phyloP scores from a whole-genome alignment of 2,113 vertebrate genomes.

The Burhinus oedicnemus region DNA sequence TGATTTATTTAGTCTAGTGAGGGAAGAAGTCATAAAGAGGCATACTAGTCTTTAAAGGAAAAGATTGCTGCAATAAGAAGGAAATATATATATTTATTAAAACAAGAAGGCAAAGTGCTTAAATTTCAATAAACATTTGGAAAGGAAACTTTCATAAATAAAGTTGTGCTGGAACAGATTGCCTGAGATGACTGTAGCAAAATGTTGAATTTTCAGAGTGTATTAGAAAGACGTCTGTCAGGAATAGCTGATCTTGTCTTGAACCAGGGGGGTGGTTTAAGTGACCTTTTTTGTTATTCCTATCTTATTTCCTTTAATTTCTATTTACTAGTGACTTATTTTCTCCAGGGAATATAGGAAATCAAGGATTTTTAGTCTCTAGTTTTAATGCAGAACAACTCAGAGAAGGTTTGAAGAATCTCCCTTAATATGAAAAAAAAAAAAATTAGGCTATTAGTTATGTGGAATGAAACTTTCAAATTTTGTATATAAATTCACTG shows the following conservation, averaged over 20 bases:
- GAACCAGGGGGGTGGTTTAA: not conserved
- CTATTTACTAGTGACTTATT: not conserved
- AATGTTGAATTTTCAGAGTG: not conserved
- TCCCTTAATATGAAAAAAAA: not conserved
- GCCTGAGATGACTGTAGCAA: not conserved
- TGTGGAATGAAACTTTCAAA: not conserved
- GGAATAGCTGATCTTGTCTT: not conserved
- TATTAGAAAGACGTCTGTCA: not conserved
- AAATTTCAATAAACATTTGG: not conserved
- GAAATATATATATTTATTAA: not conserved
- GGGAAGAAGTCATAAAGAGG: not conserved
- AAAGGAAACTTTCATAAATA: not conserved
- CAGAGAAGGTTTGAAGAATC: not conserved
- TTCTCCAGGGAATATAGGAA: not conserved
- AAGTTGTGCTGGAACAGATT: not conserved
- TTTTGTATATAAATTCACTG: not conserved
- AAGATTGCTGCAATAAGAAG: not conserved
- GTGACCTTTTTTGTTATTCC: not conserved
- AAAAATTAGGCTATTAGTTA: rapidly evolving
- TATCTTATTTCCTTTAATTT: not conserved
- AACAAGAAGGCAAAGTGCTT: not conserved
- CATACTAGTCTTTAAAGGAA: not conserved
- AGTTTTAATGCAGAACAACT: not conserved
- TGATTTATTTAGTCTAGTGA: not conserved
- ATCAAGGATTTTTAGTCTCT: not conserved